Percentiles rank a stretch among this genome's conserved stretches.
phyloP scores from a whole-genome alignment of 2,113 vertebrate species.

The Bufo gargarizans region DNA sequence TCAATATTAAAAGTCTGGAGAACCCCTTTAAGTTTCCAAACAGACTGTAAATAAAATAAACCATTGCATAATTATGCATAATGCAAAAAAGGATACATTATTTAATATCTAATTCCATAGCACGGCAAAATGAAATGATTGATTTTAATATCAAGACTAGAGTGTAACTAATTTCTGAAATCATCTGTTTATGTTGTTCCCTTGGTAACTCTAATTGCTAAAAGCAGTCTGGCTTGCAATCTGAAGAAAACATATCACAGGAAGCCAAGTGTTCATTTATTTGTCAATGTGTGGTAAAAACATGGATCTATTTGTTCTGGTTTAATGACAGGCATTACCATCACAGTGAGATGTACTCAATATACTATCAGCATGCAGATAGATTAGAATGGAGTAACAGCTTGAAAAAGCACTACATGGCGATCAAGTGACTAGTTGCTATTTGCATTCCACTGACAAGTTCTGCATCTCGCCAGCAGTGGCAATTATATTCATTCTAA shows the following conservation, averaged over 20 bases:
- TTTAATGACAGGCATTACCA: conserved; percentile 38
- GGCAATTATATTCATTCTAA: conserved; percentile 31
- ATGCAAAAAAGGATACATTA: neutral
- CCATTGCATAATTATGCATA: neutral
- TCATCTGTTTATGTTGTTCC: conserved; percentile 28
- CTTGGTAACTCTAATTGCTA: conserved; percentile 20
- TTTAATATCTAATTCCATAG: neutral
- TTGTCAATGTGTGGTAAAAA: conserved; percentile 37
- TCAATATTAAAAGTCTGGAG: too few species aligned
- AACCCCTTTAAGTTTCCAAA: neutral
- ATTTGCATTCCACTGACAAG: conserved; percentile 6
- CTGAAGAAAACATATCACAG: conserved; percentile 23
- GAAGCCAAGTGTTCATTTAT: conserved; percentile 39
- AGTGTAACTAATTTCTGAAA: neutral
- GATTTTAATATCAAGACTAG: neutral
- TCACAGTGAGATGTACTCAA: conserved; percentile 32
- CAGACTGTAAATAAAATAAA: neutral
- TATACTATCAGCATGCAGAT: conserved; percentile 42
- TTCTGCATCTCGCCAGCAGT: neutral
- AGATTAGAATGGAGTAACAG: conserved; percentile 38
- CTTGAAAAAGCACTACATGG: conserved; percentile 25
- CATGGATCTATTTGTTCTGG: conserved; percentile 36
- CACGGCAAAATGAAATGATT: neutral
- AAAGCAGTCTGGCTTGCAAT: conserved; percentile 1
- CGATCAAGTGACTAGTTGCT: conserved; percentile 41